phyloP scores from a whole-genome alignment of 2,797 vertebrate species.

The Myiotriccus ornatus region DNA sequence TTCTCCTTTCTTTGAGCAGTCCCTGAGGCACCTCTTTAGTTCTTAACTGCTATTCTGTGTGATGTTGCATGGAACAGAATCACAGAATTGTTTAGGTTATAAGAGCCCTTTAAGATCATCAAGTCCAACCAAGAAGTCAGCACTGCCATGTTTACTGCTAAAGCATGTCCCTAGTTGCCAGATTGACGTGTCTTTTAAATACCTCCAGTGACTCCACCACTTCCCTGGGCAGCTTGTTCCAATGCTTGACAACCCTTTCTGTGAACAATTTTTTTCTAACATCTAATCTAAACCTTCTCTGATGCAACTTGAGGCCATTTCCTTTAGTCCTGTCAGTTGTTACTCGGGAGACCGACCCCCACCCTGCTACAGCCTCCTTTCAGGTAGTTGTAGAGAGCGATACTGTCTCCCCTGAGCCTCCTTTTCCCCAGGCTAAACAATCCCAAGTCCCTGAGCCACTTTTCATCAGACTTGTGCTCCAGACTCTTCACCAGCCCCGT shows the following conservation, averaged over 20 bases:
- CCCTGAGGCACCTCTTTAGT: not conserved
- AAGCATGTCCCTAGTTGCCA: not conserved
- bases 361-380: not conserved
- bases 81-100: not conserved
- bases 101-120: not conserved
- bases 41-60: not conserved
- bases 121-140: not conserved
- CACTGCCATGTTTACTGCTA: not conserved
- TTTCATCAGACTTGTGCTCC: not conserved
- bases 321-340: not conserved
- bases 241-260: not conserved
- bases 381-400: not conserved
- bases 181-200: not conserved
- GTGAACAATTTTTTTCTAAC: not conserved
- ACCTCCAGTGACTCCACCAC: not conserved
- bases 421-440: not conserved
- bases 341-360: not conserved
- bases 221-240: not conserved
- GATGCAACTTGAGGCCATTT: not conserved
- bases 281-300: not conserved
- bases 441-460: not conserved
- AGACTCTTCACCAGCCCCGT: rapidly evolving
- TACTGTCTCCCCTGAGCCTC: not conserved
- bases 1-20: not conserved
- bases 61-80: not conserved